Evolutionary conservation across 1,140 invertebrate genomes (phyloP).

Genomic region (Telenomus remus): DNA sequence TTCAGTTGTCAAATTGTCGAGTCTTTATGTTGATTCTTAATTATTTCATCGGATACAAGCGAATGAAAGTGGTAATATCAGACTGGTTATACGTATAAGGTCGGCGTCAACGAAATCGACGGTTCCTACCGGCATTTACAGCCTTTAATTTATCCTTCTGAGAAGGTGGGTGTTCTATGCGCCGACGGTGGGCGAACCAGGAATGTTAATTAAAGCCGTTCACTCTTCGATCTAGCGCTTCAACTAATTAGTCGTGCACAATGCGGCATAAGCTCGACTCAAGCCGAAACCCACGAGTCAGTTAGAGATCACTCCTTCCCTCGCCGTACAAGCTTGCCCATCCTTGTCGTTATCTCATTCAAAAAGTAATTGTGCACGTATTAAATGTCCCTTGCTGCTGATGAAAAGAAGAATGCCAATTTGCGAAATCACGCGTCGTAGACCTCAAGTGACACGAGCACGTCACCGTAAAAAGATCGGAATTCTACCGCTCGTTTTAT

Average conservation of each 20-base stretch:
- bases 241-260: constrained; percentile 74
- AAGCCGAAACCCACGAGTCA: constrained; percentile 52
- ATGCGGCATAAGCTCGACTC: constrained; percentile 61
- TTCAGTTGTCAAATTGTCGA: constrained; percentile 22
- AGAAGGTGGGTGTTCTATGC: constrained; percentile 61
- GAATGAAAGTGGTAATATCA: constrained; percentile 21
- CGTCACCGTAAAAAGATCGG: constrained; percentile 21
- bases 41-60: too few species aligned
- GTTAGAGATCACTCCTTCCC: constrained; percentile 65
- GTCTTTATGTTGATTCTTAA: neutral
- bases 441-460: constrained; percentile 12
- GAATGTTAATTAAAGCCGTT: constrained; percentile 76
- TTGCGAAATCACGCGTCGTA: constrained; percentile 60
- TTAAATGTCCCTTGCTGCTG: constrained; percentile 62
- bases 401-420: constrained; percentile 72
- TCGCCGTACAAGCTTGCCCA: constrained; percentile 42
- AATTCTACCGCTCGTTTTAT: constrained; percentile 24
- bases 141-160: constrained; percentile 71
- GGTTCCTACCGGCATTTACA: constrained; percentile 68
- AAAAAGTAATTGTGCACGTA: constrained; percentile 61
- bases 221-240: constrained; percentile 72
- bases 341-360: constrained; percentile 59
- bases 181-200: constrained; percentile 65
- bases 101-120: constrained; percentile 49
- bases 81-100: constrained; percentile 47